Evolutionary conservation across 2,888 invertebrate species (phyloP).

Genomic region (Petrolisthes manimaculis): DNA sequence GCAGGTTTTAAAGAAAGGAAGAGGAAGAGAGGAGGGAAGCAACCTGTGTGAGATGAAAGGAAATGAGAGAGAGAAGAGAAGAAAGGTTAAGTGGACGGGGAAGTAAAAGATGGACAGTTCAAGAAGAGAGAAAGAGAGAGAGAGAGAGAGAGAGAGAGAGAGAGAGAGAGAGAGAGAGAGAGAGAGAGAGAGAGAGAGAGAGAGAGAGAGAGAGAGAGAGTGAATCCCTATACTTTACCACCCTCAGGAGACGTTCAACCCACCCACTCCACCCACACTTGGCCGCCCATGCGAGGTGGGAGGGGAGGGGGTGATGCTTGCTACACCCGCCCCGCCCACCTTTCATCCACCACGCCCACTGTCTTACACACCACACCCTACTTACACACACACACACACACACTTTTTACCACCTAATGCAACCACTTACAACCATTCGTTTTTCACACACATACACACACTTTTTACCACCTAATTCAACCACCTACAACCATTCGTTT

Average conservation of each 20-base stretch:
- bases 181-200: too few relatives aligned
- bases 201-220: not conserved
- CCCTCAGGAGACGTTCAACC: not conserved
- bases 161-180: too few relatives aligned
- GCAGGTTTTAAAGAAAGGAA: not conserved
- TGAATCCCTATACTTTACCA: not conserved
- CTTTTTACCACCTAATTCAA: not conserved
- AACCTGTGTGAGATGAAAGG: not conserved
- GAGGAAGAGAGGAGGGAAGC: not conserved
- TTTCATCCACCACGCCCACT: too few relatives aligned
- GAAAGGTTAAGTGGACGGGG: not conserved
- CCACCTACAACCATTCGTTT: not conserved
- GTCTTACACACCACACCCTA: not conserved
- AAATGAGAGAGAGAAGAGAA: not conserved
- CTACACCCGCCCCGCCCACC: too few relatives aligned
- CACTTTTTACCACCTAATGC: not conserved
- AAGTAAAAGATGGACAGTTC: not conserved
- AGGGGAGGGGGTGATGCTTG: not conserved
- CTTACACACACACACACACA: not conserved
- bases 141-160: not conserved
- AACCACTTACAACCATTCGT: not conserved
- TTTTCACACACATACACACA: not conserved
- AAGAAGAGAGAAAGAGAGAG: not conserved
- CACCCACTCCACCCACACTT: slow-evolving; percentile 1
- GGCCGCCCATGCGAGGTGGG: not conserved